Evolutionary conservation across 1,140 invertebrate genomes (phyloP), one percentile per base, ranked within the genome.

Genomic region (Drosophila aff.): DNA sequence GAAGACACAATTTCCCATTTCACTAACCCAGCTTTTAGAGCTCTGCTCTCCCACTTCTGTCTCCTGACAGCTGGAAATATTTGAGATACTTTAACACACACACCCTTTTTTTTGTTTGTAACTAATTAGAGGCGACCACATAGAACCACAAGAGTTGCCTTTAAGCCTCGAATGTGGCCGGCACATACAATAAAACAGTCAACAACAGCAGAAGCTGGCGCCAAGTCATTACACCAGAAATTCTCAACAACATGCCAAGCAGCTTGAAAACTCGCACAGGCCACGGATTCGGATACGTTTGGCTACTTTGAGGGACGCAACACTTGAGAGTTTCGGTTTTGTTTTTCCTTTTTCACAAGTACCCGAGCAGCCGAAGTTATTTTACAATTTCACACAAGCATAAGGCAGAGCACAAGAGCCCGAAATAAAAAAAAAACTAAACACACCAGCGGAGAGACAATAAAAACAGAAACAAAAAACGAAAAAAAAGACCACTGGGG

Each of bases 171-270:
- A 61, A 33, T 65, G 38, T 36, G 53, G 76, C 55, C 59, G 46
- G 1, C 40, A 69, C 52, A 38, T 23, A 40, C 18, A 28, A 40
- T 38, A 50, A 50, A 49, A 49, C 52, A 16, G 53, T 64, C 21
- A 21, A 23, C 53, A 21, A 8, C 41, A 52, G 52, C 7, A 16
- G 7, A 31, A 52, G 69, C 58, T 46, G 69, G 49, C 72, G 72
- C 72, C 71, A 55, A 75, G 59, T 63, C 41, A 49, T 74, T 75
- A 63, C 33, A 31, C 36, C 15, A 50, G 10, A 58, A 66, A 79
- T 75, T 85, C 69, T 71, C 82, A 86, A 50, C 74, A 72, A 81
- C 66, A 81, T 65, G 80, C 80, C 69, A 82, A 67, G 69, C 47
- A 18, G 61, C 21, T 44, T 26, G 23, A 18, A 43, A 40, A 43